A percentile compares a stretch with the other conserved stretches of the same genome.
phyloP scores from a whole-genome alignment of 92 coral and sea anemone genomes.

The Diadumene lineata region DNA sequence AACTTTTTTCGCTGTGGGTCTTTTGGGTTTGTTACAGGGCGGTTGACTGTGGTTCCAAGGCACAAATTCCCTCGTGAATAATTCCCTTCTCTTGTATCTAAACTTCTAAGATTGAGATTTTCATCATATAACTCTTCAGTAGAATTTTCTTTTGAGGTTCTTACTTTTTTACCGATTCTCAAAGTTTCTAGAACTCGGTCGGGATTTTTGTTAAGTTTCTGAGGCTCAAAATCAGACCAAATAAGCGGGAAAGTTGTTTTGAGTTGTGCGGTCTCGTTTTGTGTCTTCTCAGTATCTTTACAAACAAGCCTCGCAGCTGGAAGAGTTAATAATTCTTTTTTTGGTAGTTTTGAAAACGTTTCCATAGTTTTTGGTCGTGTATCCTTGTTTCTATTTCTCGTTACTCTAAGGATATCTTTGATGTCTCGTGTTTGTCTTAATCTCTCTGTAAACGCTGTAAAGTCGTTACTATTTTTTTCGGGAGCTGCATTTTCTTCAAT shows the following conservation, averaged over 20 bases:
- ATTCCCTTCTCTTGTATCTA: constrained; percentile 24
- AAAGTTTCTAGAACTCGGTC: constrained; percentile 30
- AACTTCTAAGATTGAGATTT: constrained; percentile 36
- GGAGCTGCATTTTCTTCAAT: not conserved
- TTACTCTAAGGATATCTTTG: not conserved
- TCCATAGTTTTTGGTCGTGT: not conserved
- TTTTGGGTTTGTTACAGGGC: constrained; percentile 18
- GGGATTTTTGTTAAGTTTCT: not conserved
- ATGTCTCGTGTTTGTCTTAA: not conserved
- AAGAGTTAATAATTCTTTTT: constrained; percentile 21
- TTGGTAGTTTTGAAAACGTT: not conserved
- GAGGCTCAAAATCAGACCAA: constrained; percentile 26
- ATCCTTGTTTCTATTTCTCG: not conserved
- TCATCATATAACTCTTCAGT: constrained; percentile 20
- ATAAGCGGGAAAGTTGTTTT: constrained; percentile 21
- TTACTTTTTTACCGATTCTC: constrained; percentile 42
- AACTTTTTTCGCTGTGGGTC: constrained; percentile 29
- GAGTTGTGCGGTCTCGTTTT: not conserved
- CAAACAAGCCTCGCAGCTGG: constrained; percentile 31
- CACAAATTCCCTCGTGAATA: constrained; percentile 50
- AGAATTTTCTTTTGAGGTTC: not conserved
- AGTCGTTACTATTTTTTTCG: not conserved
- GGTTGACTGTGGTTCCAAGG: constrained; percentile 60
- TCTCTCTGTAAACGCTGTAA: not conserved
- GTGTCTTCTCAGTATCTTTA: constrained; percentile 10